Evolutionary conservation across 2,113 vertebrate genomes (phyloP).

Genomic region (Ceratotherium simum): DNA sequence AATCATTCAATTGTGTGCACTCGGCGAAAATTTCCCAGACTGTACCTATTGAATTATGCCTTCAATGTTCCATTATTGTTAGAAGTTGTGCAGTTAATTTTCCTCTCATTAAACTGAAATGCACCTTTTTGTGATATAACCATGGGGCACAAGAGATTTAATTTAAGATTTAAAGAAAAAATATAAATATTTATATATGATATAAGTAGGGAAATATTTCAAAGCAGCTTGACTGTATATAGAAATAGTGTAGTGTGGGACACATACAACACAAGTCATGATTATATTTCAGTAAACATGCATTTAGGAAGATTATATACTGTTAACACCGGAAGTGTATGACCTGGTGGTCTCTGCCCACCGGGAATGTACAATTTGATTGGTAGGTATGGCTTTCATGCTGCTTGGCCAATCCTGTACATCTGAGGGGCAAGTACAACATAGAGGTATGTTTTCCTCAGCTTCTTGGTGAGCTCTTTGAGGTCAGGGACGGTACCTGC

Average conservation of each 20-base stretch:
- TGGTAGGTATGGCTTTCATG: not conserved
- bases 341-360: not conserved
- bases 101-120: not conserved
- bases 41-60: not conserved
- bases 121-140: not conserved
- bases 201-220: not conserved
- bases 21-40: not conserved
- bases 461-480: not conserved
- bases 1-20: not conserved
- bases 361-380: not conserved
- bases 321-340: not conserved
- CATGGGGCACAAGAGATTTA: not conserved
- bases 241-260: not conserved
- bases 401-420: not conserved
- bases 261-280: not conserved
- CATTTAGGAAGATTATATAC: not conserved
- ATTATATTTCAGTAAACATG: not conserved
- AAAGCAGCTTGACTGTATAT: not conserved
- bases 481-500: not conserved
- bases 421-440: no score
- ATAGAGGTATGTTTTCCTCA: not conserved
- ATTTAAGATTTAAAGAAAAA: constrained; percentile 35
- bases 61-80: not conserved
- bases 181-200: not conserved
- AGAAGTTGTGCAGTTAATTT: not conserved